Conservation (phyloP, 2,797 vertebrate genomes). For the Phaenicophaeus curvirostris region DNA sequence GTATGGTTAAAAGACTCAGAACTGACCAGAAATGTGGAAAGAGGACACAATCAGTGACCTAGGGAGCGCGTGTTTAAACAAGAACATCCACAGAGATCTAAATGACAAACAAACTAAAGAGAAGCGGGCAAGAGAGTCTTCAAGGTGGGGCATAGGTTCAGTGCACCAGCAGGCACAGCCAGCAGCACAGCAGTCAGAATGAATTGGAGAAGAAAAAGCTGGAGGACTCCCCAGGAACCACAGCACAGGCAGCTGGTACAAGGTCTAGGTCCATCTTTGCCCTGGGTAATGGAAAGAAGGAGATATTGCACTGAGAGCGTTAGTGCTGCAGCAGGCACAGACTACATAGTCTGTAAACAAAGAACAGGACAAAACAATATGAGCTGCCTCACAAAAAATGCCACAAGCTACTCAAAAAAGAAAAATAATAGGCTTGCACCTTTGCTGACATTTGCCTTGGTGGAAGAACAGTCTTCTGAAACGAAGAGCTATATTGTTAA, state of each 20-base stretch:
- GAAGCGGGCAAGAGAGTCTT: background rate
- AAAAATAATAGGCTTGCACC: background rate
- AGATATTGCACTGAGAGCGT: background rate
- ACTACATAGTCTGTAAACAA: conserved; percentile 25
- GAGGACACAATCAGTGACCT: background rate
- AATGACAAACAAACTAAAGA: conserved; percentile 24
- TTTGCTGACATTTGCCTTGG: background rate
- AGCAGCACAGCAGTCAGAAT: conserved; percentile 65
- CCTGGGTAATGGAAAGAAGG: background rate
- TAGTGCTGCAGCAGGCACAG: conserved; percentile 9
- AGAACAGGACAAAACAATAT: conserved; percentile 44
- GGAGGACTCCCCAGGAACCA: conserved; percentile 38
- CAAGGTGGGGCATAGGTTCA: background rate
- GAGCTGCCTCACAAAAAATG: conserved; percentile 5
- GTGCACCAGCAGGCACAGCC: background rate
- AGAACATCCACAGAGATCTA: background rate
- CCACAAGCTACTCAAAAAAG: background rate
- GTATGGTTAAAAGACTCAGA: background rate
- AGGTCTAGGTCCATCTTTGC: conserved; percentile 40
- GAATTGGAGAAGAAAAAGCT: conserved; percentile 47
- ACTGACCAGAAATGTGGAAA: background rate
- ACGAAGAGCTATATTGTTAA: background rate
- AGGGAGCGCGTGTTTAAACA: background rate
- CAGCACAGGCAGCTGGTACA: conserved; percentile 57
- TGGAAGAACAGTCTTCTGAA: background rate